Base-by-base conservation (phyloP, 2,888 invertebrate genomes). In the Mesochorus sp. region DNA sequence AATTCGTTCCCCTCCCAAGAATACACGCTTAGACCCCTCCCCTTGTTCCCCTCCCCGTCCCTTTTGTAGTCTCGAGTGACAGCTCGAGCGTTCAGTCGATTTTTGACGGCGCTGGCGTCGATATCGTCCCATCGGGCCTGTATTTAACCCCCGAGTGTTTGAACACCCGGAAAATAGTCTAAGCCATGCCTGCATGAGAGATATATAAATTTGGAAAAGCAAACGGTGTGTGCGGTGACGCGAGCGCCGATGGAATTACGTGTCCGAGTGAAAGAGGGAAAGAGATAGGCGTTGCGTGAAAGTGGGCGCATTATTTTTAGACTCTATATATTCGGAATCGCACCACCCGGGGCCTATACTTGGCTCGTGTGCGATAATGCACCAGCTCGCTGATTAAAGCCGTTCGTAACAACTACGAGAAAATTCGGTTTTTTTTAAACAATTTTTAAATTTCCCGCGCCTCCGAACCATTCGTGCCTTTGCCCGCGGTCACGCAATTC, bases 231-330 rank as follows among this genome's bases (percentile, higher is more conserved):
- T 51, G 53, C 12, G 17, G 8, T 44, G 14, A 51, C 17, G 49
- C 42, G 14, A 44, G 39, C 1, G 10, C n/a, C 37, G 24, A 24
- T 12, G 12, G 14, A 37, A n/a, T 37, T 44, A 12, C 51, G 64
- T 24, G 59, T 17, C 19, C 47, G 8, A 14, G 21, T 47, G 44
- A 61, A 37, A 17, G 26, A 37, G 62, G 37, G 24, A 53, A 51
- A 34, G 53, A 24, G 37, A 14, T 34, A 6, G 37, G 21, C 44
- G 70, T 71, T 51, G 55, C 44, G 62, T 37, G 47, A n/a, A 70
- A 74, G 64, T 66, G 64, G 70, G 57, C 59, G 57, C 62, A 78
- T 78, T 78, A 74, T 74, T 74, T 74, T 70, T 70, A 74, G 78
- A 74, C 70, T 47, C 21, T 49, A 62, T 44, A 53, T 42, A 53